Evolutionary conservation across 2,888 invertebrate species (phyloP).

Genomic region (Brachypalpus laphriformis): DNA sequence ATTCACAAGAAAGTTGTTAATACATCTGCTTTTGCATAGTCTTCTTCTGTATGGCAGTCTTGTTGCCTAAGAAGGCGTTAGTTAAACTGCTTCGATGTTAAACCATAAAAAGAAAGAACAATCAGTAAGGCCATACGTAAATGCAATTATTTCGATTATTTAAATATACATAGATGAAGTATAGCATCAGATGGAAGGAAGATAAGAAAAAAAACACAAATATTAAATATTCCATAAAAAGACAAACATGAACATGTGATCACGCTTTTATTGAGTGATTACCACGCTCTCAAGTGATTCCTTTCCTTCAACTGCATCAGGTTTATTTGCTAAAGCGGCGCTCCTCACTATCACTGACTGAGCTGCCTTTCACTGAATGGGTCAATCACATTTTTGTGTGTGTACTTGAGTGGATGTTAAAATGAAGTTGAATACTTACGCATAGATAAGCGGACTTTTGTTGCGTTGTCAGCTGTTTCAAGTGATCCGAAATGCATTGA

Average conservation of each 20-base stretch:
- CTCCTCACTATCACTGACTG: conserved; percentile 2
- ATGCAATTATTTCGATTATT: conserved; percentile 36
- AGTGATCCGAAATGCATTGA: conserved; percentile 5
- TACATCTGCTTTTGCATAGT: too few relatives aligned
- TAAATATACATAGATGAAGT: background rate
- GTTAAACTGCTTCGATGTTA: background rate
- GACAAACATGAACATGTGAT: conserved; percentile 45
- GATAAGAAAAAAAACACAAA: conserved; percentile 26
- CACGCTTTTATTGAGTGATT: conserved; percentile 59
- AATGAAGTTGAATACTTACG: background rate
- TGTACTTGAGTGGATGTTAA: conserved; percentile 2
- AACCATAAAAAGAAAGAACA: background rate
- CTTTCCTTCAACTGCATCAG: conserved; percentile 30
- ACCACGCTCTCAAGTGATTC: conserved; percentile 32
- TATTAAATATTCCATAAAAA: conserved; percentile 21
- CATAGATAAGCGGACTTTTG: conserved; percentile 13
- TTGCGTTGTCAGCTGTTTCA: conserved; percentile 4
- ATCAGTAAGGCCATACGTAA: conserved; percentile 3
- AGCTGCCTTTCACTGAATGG: conserved; percentile 9
- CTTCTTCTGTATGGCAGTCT: too few relatives aligned
- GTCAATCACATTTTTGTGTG: conserved; percentile 13
- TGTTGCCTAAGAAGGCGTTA: too few relatives aligned
- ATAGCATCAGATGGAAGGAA: conserved; percentile 2
- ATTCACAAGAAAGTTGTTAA: too few relatives aligned
- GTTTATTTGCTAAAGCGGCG: conserved; percentile 11